Evolutionary conservation across 2,797 vertebrate genomes (phyloP).

Genomic region (Balearica regulorum): DNA sequence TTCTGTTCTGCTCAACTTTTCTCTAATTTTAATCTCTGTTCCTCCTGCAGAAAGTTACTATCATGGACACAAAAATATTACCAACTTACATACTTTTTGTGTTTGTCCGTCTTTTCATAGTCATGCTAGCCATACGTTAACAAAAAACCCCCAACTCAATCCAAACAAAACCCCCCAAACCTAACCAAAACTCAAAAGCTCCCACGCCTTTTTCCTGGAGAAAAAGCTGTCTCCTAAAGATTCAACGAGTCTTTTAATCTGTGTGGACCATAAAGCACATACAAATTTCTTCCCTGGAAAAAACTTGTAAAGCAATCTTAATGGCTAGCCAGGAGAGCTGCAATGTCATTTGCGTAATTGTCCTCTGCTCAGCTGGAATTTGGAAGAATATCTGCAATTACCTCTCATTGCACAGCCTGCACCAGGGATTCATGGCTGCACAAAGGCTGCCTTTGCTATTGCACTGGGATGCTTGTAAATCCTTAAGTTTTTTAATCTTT

Average conservation of each 20-base stretch:
- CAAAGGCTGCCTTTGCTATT: not conserved
- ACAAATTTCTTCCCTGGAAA: not conserved
- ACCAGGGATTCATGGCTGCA: not conserved
- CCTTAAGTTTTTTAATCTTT: not conserved
- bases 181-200: not conserved
- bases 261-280: not conserved
- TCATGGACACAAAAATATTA: not conserved
- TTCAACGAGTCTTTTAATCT: not conserved
- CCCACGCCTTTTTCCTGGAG: not conserved
- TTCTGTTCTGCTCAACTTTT: not conserved
- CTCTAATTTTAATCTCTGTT: not conserved
- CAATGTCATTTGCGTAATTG: not conserved
- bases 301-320: not conserved
- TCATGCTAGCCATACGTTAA: not conserved
- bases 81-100: not conserved
- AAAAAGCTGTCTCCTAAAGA: not conserved
- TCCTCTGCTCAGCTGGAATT: conserved; percentile 5
- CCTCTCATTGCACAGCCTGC: not conserved
- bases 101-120: not conserved
- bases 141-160: not conserved
- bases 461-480: not conserved
- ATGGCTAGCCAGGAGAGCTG: not conserved
- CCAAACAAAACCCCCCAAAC: not conserved
- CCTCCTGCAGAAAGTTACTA: not conserved
- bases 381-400: conserved; percentile 12